Evolutionary conservation across 2,888 invertebrate genomes (phyloP).

Genomic region (Leptinotarsa peninsularis): DNA sequence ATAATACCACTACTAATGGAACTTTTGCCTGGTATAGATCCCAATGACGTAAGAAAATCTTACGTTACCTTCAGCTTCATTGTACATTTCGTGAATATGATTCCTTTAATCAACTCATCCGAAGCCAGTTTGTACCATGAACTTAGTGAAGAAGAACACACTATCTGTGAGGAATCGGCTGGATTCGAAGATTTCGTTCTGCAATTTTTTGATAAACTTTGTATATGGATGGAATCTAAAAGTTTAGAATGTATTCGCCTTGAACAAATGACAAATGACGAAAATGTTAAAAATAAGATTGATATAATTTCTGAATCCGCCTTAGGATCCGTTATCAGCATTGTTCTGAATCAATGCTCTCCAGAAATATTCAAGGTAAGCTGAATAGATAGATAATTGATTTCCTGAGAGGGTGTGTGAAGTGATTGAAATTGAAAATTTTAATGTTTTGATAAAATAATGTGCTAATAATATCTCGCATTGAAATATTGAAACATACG

Average conservation of each 20-base stretch:
- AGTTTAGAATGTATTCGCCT: conserved; percentile 76
- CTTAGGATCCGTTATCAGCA: conserved; percentile 75
- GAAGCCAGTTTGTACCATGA: conserved; percentile 75
- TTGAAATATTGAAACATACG: too few species aligned
- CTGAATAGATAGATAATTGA: too few species aligned
- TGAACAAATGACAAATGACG: conserved; percentile 71
- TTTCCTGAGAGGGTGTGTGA: too few species aligned
- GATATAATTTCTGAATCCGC: conserved; percentile 81
- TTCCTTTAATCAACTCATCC: conserved; percentile 89
- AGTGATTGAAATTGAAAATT: too few species aligned
- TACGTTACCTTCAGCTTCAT: conserved; percentile 84
- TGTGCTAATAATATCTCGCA: too few species aligned
- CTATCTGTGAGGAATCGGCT: conserved; percentile 84
- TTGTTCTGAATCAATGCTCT: conserved; percentile 80
- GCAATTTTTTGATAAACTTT: conserved; percentile 84
- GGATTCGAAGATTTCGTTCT: conserved; percentile 90
- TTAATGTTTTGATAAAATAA: too few species aligned
- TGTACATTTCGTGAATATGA: conserved; percentile 79
- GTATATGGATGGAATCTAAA: conserved; percentile 78
- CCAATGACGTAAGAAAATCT: conserved; percentile 85
- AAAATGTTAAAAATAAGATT: conserved; percentile 74
- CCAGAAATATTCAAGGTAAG: conserved; percentile 70
- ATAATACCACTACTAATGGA: conserved; percentile 84
- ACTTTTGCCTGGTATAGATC: conserved; percentile 88
- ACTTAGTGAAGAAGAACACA: conserved; percentile 81